Evolutionary conservation across 2,888 invertebrate genomes (phyloP).

Genomic region (Melanophora roralis): DNA sequence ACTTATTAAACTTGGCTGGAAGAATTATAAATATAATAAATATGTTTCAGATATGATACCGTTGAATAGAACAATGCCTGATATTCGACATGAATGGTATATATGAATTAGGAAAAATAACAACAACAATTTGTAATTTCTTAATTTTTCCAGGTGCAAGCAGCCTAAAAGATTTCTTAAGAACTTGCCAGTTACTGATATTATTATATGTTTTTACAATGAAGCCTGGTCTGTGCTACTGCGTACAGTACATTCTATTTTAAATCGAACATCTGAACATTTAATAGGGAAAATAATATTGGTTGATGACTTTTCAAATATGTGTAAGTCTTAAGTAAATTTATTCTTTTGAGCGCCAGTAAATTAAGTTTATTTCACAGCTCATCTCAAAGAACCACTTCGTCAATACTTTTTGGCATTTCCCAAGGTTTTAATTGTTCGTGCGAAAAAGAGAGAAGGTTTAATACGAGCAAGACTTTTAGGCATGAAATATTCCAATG

Average conservation of each 20-base stretch:
- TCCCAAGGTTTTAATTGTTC: slow-evolving; percentile 95
- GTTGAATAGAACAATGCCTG: slow-evolving; percentile 92
- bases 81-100: slow-evolving; percentile 96
- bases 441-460: slow-evolving; percentile 94
- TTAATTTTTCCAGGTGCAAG: slow-evolving; percentile 91
- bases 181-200: slow-evolving; percentile 90
- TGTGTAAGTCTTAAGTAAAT: slow-evolving; percentile 82
- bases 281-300: slow-evolving; percentile 95
- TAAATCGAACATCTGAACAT: slow-evolving; percentile 93
- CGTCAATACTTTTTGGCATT: slow-evolving; percentile 94
- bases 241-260: slow-evolving; percentile 95
- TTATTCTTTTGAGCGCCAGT: background rate
- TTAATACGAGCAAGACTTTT: slow-evolving; percentile 94
- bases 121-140: background rate
- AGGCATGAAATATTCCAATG: slow-evolving; percentile 90
- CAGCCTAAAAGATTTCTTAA: slow-evolving; percentile 82
- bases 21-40: slow-evolving; percentile 98
- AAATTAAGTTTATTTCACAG: slow-evolving; percentile 78
- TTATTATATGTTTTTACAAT: slow-evolving; percentile 98
- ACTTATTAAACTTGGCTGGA: slow-evolving; percentile 83
- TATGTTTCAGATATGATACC: slow-evolving; percentile 98
- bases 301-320: slow-evolving; percentile 97
- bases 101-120: slow-evolving; percentile 67
- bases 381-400: slow-evolving; percentile 92
- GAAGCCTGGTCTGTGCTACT: slow-evolving; percentile 98